Base-by-base conservation (phyloP, 2,888 invertebrate species). In the Osedax frankpressi region DNA sequence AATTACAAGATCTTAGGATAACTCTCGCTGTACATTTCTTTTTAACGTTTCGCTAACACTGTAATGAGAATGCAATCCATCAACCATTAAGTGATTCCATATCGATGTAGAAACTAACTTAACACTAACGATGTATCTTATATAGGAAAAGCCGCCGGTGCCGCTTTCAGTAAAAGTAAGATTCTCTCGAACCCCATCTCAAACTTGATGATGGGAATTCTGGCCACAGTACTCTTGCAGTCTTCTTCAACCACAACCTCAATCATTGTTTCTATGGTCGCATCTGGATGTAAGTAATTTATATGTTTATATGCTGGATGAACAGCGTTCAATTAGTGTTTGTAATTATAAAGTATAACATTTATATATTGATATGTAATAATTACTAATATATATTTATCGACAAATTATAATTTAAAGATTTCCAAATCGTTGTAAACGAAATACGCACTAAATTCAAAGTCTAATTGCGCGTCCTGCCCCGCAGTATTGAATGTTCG, bases 161-260 rank as follows among this genome's bases (percentile, higher is more conserved):
- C 80, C 68, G 80, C 83, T 25, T 81, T 86, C 71, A 78, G 78
- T 25, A 79, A 84, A 69, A 82, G 79, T 73, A 79, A 81, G 69
- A 77, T 85, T 19, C 78, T 86, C 24, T 70, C 30, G 27, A 73
- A 86, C 78, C 86, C 86, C 0, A 78, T 86, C 0, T 83, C 84
- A 2, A 86, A 86, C 0, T 79, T 86, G 25, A 86, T 87, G 81
- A 84, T 86, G 27, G 87, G 87, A 1, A 83, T 86, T 30, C 78
- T 86, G 74, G 83, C 82, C n/a, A 86, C 86, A 2, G 85, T 86
- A 2, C 77, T 86, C 26, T 83, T 86, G 1, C 86, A 86, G 77
- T 83, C 83, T 60, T 85, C 85, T 0, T 84, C 84, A 26, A 86
- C 86, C 0, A 83, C 85, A 14, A 86, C 86, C 0, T 76, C 77